Evolutionary conservation across 1,140 invertebrate species (phyloP).

Genomic region (Augochlora pura): DNA sequence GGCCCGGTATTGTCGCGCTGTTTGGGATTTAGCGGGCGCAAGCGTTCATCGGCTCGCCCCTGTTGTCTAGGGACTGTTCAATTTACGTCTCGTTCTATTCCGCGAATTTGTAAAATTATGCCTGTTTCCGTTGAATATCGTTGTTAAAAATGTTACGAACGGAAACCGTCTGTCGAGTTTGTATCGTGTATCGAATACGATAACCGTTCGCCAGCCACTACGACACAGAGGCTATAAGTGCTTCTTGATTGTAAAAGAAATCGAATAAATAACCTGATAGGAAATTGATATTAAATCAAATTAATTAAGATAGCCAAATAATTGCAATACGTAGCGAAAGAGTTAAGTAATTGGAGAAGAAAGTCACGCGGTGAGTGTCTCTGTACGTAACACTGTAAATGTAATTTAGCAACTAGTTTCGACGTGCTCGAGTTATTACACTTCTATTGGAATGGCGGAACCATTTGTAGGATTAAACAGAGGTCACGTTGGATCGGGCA

Average conservation of each 20-base stretch:
- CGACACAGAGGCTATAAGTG: no score
- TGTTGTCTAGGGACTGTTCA: background rate
- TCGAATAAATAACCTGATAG: background rate
- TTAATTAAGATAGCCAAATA: no score
- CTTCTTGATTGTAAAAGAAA: background rate
- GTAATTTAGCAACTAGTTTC: background rate
- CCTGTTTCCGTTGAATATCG: no score
- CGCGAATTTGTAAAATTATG: background rate
- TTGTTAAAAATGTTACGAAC: no score
- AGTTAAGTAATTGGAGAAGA: no score
- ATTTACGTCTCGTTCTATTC: background rate
- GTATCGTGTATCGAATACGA: no score
- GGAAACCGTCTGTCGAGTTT: no score
- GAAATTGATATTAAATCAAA: background rate
- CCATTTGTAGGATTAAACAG: background rate
- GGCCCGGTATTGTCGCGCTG: background rate
- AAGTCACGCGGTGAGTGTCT: no score
- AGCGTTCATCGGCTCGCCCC: background rate
- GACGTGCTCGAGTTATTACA: background rate
- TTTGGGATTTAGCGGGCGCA: background rate
- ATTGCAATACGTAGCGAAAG: no score
- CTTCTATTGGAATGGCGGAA: background rate
- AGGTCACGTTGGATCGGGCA: background rate
- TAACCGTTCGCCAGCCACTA: background rate
- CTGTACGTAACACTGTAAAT: background rate